These are phyloP conservation scores for Gisinianus flammeolus DNA, from an alignment of 2,888 invertebrate species.

Conservation along the genomic window DNA sequence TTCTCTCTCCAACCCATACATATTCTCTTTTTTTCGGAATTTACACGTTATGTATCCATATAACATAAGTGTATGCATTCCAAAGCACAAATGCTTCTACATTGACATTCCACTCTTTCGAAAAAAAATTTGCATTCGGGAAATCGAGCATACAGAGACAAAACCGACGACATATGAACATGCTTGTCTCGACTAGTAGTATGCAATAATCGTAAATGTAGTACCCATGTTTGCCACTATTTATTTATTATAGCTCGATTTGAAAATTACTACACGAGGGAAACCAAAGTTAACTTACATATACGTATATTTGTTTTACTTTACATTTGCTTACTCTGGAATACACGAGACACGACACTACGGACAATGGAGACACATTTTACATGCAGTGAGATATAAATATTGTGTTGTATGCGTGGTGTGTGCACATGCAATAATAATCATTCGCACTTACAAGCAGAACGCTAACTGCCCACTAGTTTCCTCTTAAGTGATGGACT, in stretches of 20 bases:
- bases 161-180: too few species aligned
- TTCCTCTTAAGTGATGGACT: constrained; percentile 7
- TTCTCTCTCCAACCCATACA: not conserved
- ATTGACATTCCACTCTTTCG: not conserved
- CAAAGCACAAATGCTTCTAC: not conserved
- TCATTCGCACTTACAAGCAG: constrained; percentile 16
- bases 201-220: not conserved
- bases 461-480: constrained; percentile 14
- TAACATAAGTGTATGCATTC: not conserved
- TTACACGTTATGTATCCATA: too few species aligned
- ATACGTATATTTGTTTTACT: too few species aligned
- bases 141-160: too few species aligned
- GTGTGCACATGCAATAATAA: constrained; percentile 11
- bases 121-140: too few species aligned
- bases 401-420: not conserved
- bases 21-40: not conserved
- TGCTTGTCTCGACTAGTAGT: too few species aligned
- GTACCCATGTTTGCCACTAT: not conserved
- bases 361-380: not conserved
- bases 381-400: too few species aligned
- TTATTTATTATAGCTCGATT: not conserved
- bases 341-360: not conserved
- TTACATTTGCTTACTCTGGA: too few species aligned
- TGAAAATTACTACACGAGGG: not conserved
- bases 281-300: too few species aligned